A percentile compares a stretch with the other conserved stretches of the same genome.
Conservation (phyloP, 35 echinoderm and acorn worm species). For the Ophiothrix spiculata region DNA sequence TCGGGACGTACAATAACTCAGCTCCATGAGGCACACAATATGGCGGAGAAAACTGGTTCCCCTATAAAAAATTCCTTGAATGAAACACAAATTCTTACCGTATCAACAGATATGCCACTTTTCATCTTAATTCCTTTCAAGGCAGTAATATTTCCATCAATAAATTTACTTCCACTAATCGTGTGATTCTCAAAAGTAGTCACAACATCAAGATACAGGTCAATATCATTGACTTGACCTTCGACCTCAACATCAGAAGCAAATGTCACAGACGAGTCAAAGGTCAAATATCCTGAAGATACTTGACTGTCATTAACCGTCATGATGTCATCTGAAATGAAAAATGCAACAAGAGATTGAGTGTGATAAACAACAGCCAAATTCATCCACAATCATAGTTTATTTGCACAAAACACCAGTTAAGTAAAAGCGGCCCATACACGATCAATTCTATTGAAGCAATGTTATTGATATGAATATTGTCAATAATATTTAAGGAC, state of each 20-base stretch:
- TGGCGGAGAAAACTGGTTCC: too few relatives aligned
- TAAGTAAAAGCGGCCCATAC: not conserved
- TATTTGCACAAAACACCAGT: not conserved
- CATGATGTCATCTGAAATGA: constrained; percentile 4
- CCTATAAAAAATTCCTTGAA: too few relatives aligned
- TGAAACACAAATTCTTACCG: too few relatives aligned
- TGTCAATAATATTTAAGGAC: not conserved
- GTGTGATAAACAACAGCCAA: too few relatives aligned
- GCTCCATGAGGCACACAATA: too few relatives aligned
- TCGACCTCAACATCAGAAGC: not conserved
- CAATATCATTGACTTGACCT: not conserved
- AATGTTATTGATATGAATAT: not conserved
- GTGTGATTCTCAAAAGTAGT: not conserved
- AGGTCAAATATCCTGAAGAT: not conserved
- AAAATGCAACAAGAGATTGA: not conserved
- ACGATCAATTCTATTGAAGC: not conserved
- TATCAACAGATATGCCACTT: not conserved
- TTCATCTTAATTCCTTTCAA: not conserved
- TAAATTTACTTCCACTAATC: not conserved
- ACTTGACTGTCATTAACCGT: not conserved
- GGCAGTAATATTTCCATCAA: not conserved
- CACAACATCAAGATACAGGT: not conserved
- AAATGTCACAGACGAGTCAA: not conserved
- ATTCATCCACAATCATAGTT: too few relatives aligned
- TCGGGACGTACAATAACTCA: too few relatives aligned